Conservation (phyloP, 2,797 vertebrate genomes). For the Iguana delicatissima region DNA sequence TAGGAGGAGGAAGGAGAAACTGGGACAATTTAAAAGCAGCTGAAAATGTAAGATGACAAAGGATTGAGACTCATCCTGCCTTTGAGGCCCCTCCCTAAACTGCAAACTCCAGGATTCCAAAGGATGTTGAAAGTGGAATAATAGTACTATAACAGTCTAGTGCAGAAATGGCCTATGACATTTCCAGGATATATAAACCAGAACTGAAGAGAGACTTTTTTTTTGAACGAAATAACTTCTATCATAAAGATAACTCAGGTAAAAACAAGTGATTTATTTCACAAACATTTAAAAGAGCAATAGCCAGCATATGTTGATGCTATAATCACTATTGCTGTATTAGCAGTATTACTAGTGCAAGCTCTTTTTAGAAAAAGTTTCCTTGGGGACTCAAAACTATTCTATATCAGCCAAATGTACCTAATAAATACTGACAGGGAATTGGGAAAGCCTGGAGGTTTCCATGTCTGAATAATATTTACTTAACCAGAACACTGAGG, state of each 20-base stretch:
- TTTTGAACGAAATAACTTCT: constrained; percentile 11
- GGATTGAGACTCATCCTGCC: too few relatives aligned
- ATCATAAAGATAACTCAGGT: constrained; percentile 44
- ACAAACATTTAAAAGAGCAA: constrained; percentile 20
- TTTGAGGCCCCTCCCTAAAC: too few relatives aligned
- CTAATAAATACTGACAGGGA: constrained; percentile 67
- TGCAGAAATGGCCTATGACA: too few relatives aligned
- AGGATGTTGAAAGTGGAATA: too few relatives aligned
- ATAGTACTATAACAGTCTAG: too few relatives aligned
- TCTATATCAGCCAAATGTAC: constrained; percentile 37
- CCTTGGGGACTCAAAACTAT: constrained; percentile 64
- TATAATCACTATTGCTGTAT: background rate
- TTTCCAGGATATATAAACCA: background rate
- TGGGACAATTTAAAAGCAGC: too few relatives aligned
- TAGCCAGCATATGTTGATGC: background rate
- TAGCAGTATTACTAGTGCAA: constrained; percentile 43
- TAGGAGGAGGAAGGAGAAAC: too few relatives aligned
- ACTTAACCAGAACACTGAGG: constrained; percentile 59
- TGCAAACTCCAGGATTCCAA: too few relatives aligned
- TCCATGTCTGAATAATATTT: constrained; percentile 67
- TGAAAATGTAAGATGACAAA: too few relatives aligned
- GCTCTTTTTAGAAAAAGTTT: constrained; percentile 66
- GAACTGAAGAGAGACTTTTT: constrained; percentile 39
- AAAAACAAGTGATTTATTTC: constrained; percentile 47
- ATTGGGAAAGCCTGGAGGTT: constrained; percentile 51